phyloP scores from a whole-genome alignment of 2,113 vertebrate species.

The Tachycineta bicolor region DNA sequence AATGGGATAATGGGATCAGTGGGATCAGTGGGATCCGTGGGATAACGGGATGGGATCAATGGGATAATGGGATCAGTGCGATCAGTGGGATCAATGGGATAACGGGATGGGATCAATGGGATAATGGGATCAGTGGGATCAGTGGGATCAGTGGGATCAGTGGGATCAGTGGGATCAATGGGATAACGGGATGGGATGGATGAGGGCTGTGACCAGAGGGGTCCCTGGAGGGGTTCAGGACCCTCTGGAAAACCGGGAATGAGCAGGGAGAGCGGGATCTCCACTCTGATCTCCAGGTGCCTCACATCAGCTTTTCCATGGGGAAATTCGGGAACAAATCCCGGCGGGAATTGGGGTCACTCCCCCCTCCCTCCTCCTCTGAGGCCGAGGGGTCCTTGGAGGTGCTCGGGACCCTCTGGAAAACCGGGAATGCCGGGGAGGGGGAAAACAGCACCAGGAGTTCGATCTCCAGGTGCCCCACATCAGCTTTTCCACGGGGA shows the following conservation, averaged over 20 bases:
- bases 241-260: neutral
- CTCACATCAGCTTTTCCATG: rapidly evolving
- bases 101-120: neutral
- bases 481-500: neutral
- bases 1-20: too few relatives aligned
- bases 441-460: neutral
- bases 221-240: neutral
- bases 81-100: too few relatives aligned
- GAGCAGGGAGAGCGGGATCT: rapidly evolving
- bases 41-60: too few relatives aligned
- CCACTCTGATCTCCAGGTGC: neutral
- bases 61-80: too few relatives aligned
- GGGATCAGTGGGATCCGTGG: too few relatives aligned
- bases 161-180: neutral
- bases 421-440: neutral
- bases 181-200: neutral
- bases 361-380: neutral
- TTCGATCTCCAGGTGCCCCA: neutral
- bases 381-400: neutral
- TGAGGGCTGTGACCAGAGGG: neutral
- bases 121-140: too few relatives aligned
- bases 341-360: neutral
- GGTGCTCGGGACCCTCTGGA: neutral
- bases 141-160: too few relatives aligned
- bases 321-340: neutral